Evolutionary conservation across 2,797 vertebrate species (phyloP).

Genomic region (Gouania willdenowi): DNA sequence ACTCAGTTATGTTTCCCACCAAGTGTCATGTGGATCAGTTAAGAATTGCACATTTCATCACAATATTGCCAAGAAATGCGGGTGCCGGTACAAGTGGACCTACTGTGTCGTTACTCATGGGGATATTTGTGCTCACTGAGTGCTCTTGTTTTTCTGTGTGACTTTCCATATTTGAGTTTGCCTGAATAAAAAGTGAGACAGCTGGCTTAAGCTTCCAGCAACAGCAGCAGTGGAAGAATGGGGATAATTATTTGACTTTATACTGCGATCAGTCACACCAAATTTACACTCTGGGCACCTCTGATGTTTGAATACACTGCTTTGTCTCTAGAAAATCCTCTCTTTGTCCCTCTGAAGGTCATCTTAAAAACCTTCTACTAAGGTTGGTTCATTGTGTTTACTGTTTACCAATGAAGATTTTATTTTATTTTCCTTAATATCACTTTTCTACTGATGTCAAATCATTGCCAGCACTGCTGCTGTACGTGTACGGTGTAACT

Average conservation of each 20-base stretch:
- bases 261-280: constrained; percentile 17
- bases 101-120: too few species aligned
- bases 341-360: neutral
- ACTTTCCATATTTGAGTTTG: constrained; percentile 20
- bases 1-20: too few species aligned
- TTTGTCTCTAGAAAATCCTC: constrained; percentile 2
- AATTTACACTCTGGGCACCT: neutral
- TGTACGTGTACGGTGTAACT: too few species aligned
- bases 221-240: constrained; percentile 1
- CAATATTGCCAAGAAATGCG: too few species aligned
- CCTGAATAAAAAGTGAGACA: constrained; percentile 35
- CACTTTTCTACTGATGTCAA: neutral
- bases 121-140: too few species aligned
- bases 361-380: neutral
- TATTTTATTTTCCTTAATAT: neutral
- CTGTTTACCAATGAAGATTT: too few species aligned
- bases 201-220: constrained; percentile 41
- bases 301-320: neutral
- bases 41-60: too few species aligned
- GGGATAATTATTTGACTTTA: constrained; percentile 22
- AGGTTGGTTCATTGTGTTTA: neutral
- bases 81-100: too few species aligned
- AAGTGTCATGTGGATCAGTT: too few species aligned
- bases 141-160: constrained; percentile 13
- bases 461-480: neutral